Evolutionary conservation across 2,888 invertebrate species (phyloP).

Genomic region (Drosophila atripex): DNA sequence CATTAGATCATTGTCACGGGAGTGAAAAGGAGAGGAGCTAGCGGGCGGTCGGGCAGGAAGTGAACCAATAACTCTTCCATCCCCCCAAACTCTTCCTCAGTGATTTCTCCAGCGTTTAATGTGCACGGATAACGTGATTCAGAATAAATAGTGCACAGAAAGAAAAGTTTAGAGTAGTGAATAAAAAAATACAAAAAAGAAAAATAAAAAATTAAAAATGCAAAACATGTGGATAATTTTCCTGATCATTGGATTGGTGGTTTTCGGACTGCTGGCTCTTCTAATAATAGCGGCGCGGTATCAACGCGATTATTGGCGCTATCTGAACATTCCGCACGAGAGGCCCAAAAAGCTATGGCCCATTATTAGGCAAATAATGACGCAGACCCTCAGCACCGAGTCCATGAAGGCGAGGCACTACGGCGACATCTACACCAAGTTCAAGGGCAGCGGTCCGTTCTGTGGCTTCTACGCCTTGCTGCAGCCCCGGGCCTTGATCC

Average conservation of each 20-base stretch:
- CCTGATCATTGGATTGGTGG: conserved; percentile 69
- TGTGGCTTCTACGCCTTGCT: conserved; percentile 80
- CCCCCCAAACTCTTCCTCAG: background rate
- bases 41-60: conserved; percentile 5
- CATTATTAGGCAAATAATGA: conserved; percentile 61
- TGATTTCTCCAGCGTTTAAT: conserved; percentile 3
- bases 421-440: conserved; percentile 71
- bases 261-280: conserved; percentile 62
- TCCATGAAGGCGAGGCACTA: conserved; percentile 64
- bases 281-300: conserved; percentile 66
- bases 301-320: conserved; percentile 79
- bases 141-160: conserved; percentile 1
- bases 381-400: conserved; percentile 62
- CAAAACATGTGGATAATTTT: conserved; percentile 77
- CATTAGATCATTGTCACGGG: conserved; percentile 66
- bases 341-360: conserved; percentile 71
- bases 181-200: background rate
- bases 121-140: conserved; percentile 29
- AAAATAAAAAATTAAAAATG: conserved; percentile 34
- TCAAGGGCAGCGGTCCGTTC: conserved; percentile 78
- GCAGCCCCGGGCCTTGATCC: conserved; percentile 75
- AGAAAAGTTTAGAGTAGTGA: no score
- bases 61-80: conserved; percentile 2
- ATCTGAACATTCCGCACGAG: conserved; percentile 77
- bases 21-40: conserved; percentile 29